These are phyloP conservation scores for Rhingia campestris DNA, from an alignment of 2,888 invertebrate genomes.

Conservation along the genomic window DNA sequence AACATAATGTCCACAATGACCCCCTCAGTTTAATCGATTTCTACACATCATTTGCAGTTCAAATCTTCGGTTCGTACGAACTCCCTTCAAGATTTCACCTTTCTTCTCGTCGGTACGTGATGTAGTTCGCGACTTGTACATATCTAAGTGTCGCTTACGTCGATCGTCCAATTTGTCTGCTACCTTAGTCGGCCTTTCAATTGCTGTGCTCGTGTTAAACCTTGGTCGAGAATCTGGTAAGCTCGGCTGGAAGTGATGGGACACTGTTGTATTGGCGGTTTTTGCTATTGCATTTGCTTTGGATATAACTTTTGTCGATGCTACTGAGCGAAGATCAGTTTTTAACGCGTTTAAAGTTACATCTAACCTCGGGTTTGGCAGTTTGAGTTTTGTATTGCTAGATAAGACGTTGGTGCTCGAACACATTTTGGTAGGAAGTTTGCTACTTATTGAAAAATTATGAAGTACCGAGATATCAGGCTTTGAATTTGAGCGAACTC, in stretches of 20 bases:
- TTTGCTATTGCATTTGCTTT: not conserved
- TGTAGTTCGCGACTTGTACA: slow-evolving; percentile 78
- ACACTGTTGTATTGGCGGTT: slow-evolving; percentile 5
- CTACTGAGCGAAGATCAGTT: not conserved
- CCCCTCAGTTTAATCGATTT: slow-evolving; percentile 77
- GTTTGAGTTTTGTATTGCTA: slow-evolving; percentile 2
- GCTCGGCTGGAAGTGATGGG: not conserved
- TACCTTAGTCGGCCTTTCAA: slow-evolving; percentile 8
- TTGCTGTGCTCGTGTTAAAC: slow-evolving; percentile 44
- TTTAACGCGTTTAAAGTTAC: not conserved
- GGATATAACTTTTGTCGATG: not conserved
- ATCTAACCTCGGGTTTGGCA: slow-evolving; percentile 28
- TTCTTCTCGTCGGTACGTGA: slow-evolving; percentile 61
- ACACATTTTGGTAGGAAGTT: slow-evolving; percentile 25
- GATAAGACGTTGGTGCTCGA: not conserved
- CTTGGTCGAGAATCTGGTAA: slow-evolving; percentile 26
- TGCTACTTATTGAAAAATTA: slow-evolving; percentile 13
- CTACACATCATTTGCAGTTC: slow-evolving; percentile 88
- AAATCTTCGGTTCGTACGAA: slow-evolving; percentile 88
- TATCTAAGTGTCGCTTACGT: slow-evolving; percentile 78
- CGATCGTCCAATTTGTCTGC: slow-evolving; percentile 77
- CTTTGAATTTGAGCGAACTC: slow-evolving; percentile 37
- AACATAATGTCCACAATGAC: not conserved
- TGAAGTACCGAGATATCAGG: slow-evolving; percentile 31
- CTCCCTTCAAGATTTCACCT: slow-evolving; percentile 84